Evolutionary conservation across 2,113 vertebrate genomes (phyloP).

Genomic region (Danio rerio): GRCz12tu NC_133190.1:33923501-33924000

Average conservation of each 20-base stretch:
- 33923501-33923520: no score
- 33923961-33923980: conserved; percentile 55
- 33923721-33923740: not conserved
- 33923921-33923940: conserved; percentile 76
- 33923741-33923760: conserved; percentile 13
- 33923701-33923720: no score
- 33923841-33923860: not conserved
- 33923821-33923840: conserved; percentile 32
- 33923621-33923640: no score
- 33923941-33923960: conserved; percentile 70
- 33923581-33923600: no score
- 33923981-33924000: conserved; percentile 64
- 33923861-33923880: conserved; percentile 20
- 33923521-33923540: no score
- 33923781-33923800: conserved; percentile 6
- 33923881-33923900: conserved; percentile 59
- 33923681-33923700: conserved; percentile 66
- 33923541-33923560: no score
- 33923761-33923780: conserved; percentile 19
- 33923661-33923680: not conserved
- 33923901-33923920: conserved; percentile 69
- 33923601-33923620: no score
- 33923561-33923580: no score
- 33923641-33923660: no score
- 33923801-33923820: not conserved